These are phyloP conservation scores for Chunga burmeisteri DNA, from an alignment of 2,113 vertebrate genomes.

Conservation along the genomic window DNA sequence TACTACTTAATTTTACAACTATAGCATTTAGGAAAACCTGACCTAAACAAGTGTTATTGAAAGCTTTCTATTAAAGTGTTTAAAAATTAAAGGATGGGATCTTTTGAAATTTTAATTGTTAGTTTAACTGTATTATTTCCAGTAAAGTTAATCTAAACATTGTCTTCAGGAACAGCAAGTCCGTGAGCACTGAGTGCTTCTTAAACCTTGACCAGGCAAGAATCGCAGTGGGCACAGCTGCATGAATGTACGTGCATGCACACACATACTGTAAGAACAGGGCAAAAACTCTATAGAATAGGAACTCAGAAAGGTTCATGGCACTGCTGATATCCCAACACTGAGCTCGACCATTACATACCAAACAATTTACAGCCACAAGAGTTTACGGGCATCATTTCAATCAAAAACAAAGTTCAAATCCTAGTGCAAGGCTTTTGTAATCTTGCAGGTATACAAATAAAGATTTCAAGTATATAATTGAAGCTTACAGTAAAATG, in stretches of 20 bases:
- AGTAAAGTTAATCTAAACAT: neutral
- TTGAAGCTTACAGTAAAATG: neutral
- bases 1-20: neutral
- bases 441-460: neutral
- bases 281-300: neutral
- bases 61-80: neutral
- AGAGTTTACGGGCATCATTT: neutral
- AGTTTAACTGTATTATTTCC: neutral
- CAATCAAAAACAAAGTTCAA: neutral
- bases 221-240: neutral
- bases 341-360: neutral
- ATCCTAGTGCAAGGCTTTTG: neutral
- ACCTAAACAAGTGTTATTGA: neutral
- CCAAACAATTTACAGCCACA: neutral
- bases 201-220: neutral
- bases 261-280: neutral
- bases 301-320: neutral
- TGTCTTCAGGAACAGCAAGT: neutral
- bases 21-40: neutral
- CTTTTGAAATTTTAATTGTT: neutral
- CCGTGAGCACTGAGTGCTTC: neutral
- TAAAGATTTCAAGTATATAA: neutral
- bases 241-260: neutral
- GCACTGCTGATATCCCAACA: neutral
- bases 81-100: neutral